These are phyloP conservation scores for Agrotis ipsilon DNA, from an alignment of 2,888 invertebrate species.

Conservation along the genomic window DNA sequence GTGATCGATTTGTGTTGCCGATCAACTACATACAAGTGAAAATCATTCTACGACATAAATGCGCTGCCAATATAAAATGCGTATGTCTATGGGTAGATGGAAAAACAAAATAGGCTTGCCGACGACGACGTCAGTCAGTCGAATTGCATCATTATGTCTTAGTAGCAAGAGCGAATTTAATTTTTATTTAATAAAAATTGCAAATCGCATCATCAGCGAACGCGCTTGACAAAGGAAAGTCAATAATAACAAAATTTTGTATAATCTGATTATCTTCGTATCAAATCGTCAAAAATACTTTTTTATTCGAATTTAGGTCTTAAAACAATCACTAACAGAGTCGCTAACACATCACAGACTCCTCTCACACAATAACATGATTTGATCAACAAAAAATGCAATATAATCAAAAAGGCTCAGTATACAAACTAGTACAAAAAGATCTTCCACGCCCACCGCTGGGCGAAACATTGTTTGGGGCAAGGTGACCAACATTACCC, in stretches of 20 bases:
- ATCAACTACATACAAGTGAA: too few relatives aligned
- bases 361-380: conserved; percentile 75
- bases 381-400: conserved; percentile 78
- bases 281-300: background rate
- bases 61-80: too few relatives aligned
- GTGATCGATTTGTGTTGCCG: too few relatives aligned
- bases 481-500: conserved; percentile 52
- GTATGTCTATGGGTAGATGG: too few relatives aligned
- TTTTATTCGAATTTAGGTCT: background rate
- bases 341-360: conserved; percentile 33
- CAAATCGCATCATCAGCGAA: too few relatives aligned
- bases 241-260: background rate
- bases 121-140: too few relatives aligned
- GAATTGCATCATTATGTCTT: too few relatives aligned
- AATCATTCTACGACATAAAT: too few relatives aligned
- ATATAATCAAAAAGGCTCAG: conserved; percentile 75
- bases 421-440: conserved; percentile 74
- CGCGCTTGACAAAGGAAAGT: background rate
- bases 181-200: too few relatives aligned
- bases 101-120: too few relatives aligned
- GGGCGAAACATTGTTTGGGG: conserved; percentile 52
- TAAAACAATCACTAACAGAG: conserved; percentile 34
- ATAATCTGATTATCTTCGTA: background rate
- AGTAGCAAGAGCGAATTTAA: too few relatives aligned
- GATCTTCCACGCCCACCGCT: conserved; percentile 47